phyloP scores from a whole-genome alignment of 2,797 vertebrate genomes.

The Manis pentadactyla region DNA sequence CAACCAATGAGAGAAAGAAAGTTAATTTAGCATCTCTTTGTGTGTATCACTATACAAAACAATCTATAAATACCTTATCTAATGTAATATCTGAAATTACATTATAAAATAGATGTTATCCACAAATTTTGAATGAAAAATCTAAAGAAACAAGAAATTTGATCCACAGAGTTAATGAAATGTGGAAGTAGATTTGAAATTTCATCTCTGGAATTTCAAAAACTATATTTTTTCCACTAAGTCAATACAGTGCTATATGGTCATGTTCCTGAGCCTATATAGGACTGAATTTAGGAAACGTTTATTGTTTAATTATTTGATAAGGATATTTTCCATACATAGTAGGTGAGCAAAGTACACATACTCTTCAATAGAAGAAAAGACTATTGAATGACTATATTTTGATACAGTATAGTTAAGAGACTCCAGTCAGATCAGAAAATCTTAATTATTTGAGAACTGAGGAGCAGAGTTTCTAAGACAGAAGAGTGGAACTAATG shows the following conservation, averaged over 20 bases:
- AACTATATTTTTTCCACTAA: neutral
- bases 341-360: neutral
- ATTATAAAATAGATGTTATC: neutral
- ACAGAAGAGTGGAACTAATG: neutral
- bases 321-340: neutral
- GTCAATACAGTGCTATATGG: neutral
- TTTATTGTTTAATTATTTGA: conserved; percentile 10
- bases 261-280: neutral
- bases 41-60: neutral
- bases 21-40: neutral
- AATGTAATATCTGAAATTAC: neutral
- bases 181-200: neutral
- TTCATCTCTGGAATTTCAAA: conserved; percentile 29
- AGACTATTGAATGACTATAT: neutral
- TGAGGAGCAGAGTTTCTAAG: neutral
- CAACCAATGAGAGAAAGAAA: neutral
- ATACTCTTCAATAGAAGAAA: neutral
- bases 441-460: conserved; percentile 7
- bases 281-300: neutral
- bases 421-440: neutral
- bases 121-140: neutral
- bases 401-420: neutral
- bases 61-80: neutral
- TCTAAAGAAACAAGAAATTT: neutral
- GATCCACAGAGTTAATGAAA: neutral